phyloP scores from a whole-genome alignment of 1,140 invertebrate genomes.

The Dinoponera quadriceps region DNA sequence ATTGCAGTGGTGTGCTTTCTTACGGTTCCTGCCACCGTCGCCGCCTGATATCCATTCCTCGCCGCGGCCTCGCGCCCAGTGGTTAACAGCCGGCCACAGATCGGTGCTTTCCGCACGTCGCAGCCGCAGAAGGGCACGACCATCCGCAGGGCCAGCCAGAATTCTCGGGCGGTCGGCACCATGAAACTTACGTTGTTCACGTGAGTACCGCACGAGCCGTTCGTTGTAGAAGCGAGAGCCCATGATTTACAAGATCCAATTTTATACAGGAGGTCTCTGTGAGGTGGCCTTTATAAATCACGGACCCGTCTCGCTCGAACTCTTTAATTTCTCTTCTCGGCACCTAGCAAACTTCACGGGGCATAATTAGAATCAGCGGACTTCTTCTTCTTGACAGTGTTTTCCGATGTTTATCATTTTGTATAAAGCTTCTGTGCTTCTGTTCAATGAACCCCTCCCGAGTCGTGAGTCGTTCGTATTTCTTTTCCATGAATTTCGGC shows the following conservation, averaged over 20 bases:
- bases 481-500: too few relatives aligned
- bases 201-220: conserved; percentile 70
- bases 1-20: conserved; percentile 78
- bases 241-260: not conserved
- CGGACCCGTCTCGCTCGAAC: not conserved
- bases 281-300: not conserved
- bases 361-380: not conserved
- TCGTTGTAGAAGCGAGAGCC: not conserved
- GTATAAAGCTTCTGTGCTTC: not conserved
- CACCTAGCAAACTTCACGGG: not conserved
- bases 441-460: not conserved
- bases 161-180: conserved; percentile 53
- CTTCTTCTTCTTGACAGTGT: not conserved
- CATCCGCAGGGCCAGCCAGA: conserved; percentile 17
- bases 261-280: not conserved
- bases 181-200: conserved; percentile 77
- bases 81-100: conserved; percentile 65
- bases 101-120: conserved; percentile 45
- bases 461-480: too few relatives aligned
- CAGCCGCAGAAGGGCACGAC: conserved; percentile 25
- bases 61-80: conserved; percentile 69
- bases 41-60: conserved; percentile 76
- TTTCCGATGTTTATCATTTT: not conserved
- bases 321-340: not conserved
- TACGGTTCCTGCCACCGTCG: conserved; percentile 72